A percentile compares a stretch with the other conserved stretches of the same genome.
Evolutionary conservation across 2,888 invertebrate genomes (phyloP).

Genomic region (Amphiduros pacificus): DNA sequence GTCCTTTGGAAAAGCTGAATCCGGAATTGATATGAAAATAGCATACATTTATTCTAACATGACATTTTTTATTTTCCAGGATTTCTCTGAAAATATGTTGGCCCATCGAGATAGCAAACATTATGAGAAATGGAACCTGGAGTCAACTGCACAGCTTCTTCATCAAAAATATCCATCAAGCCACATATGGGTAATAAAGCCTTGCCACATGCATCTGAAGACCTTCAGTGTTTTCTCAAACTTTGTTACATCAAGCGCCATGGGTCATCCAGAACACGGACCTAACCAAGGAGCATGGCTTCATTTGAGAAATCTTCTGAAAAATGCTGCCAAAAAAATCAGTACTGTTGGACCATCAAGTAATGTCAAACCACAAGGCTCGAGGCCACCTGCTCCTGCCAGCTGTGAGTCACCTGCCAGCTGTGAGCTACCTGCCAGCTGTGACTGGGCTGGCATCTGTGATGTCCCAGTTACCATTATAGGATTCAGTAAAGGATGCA

Average conservation of each 20-base stretch:
- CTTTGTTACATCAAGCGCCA: slow-evolving; percentile 78
- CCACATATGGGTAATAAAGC: slow-evolving; percentile 51
- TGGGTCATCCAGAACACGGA: slow-evolving; percentile 79
- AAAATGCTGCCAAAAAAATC: slow-evolving; percentile 32
- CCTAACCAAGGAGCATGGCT: slow-evolving; percentile 73
- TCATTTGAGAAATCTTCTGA: slow-evolving; percentile 69
- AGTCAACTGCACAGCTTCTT: slow-evolving; percentile 73
- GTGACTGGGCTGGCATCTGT: neutral
- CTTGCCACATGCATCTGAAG: slow-evolving; percentile 75
- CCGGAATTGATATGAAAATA: too few species aligned
- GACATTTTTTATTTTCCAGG: slow-evolving; percentile 66
- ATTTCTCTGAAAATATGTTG: slow-evolving; percentile 82
- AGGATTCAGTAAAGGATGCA: slow-evolving; percentile 92
- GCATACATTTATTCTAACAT: too few species aligned
- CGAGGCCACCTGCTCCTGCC: too few species aligned
- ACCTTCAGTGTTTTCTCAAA: slow-evolving; percentile 87
- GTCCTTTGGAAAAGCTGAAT: too few species aligned
- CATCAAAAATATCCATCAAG: slow-evolving; percentile 70
- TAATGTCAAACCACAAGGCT: too few species aligned
- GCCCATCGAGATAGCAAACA: slow-evolving; percentile 74
- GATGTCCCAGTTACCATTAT: slow-evolving; percentile 64
- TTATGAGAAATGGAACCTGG: slow-evolving; percentile 80
- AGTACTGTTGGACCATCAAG: too few species aligned
- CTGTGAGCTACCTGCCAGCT: too few species aligned
- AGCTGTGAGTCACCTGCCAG: too few species aligned